These are phyloP conservation scores for Drosophila percnosoma DNA, from an alignment of 2,888 invertebrate species.

Conservation along the genomic window DNA sequence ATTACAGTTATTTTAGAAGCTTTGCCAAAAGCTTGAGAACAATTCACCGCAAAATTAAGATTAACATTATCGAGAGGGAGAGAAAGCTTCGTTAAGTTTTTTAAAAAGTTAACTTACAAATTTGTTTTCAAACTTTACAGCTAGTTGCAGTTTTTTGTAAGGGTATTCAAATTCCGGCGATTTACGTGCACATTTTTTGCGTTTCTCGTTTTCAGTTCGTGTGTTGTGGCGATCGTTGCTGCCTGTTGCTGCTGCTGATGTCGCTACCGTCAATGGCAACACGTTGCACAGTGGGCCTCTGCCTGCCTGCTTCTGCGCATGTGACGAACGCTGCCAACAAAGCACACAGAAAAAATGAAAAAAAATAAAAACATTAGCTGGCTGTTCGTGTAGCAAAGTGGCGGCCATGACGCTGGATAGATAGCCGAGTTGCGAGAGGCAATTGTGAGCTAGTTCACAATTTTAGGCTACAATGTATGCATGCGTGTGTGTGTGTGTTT, in stretches of 20 bases:
- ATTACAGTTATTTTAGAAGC: constrained; percentile 50
- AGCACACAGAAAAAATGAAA: constrained; percentile 1
- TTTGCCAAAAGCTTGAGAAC: constrained; percentile 48
- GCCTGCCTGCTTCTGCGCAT: constrained; percentile 61
- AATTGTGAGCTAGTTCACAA: constrained; percentile 29
- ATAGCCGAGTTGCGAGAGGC: constrained; percentile 29
- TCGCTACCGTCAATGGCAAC: constrained; percentile 73
- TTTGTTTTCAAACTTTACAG: not conserved
- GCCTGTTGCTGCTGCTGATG: constrained; percentile 65
- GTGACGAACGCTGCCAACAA: constrained; percentile 65
- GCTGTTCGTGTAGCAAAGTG: constrained; percentile 57
- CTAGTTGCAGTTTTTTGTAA: constrained; percentile 9
- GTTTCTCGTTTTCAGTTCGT: constrained; percentile 67
- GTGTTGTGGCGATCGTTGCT: constrained; percentile 70
- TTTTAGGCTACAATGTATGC: constrained; percentile 13
- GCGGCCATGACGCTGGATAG: constrained; percentile 66
- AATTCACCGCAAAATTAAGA: constrained; percentile 1
- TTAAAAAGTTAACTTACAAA: not conserved
- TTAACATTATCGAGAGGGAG: not conserved
- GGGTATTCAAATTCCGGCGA: constrained; percentile 44
- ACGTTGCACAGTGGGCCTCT: constrained; percentile 75
- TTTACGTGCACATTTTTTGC: constrained; percentile 4
- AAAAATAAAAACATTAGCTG: constrained; percentile 28
- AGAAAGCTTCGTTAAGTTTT: not conserved
- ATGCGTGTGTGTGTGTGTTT: not conserved